Base-by-base conservation (phyloP, 2,888 invertebrate genomes). In the Philopedon plagiatum region DNA sequence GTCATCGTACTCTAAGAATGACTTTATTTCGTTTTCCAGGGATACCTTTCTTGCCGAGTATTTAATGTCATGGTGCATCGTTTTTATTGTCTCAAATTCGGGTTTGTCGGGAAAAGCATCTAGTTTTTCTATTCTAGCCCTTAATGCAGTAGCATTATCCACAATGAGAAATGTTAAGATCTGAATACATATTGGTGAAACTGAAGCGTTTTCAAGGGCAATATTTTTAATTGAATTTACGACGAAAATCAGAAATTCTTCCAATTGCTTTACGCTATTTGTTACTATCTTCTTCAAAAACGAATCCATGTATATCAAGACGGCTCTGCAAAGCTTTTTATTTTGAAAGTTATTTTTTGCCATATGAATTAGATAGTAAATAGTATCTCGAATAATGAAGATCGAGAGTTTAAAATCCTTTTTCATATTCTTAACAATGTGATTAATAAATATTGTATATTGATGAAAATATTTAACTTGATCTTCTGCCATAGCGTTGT, bases 381-480 rank as follows among this genome's bases (percentile, higher is more conserved):
- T 87, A 5, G 88, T 84, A 76, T 90, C 91, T 76, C 89, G 87
- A 39, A 90, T 85, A 11, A 91, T 80, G 76, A 89, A 91, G 0
- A 86, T 83, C 5, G 88, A 87, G n/a, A 0, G 84, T 78, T 54
- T 85, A 80, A 4, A 84, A 81, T n/a, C 85, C 51, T 41, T 8
- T 1, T 79, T 72, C 5, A 87, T 73, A 19, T 81, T 77, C 0
- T 87, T 85, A 0, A 88, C 79, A 34, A 87, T 81, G 19, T 87
- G 83, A 7, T 88, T 79, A 19, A 84, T 83, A 73, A 91, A 87
- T 39, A 76, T 66, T 2, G 87, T 80, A 75, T 89, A 92, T 0
- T 89, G 87, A 78, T 91, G 87, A 39, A 92, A 84, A 11, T 86
- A 85, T 63, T 88, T 81, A 0, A 89, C 79, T 82, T 89, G 90